Percentiles rank a stretch among this genome's conserved stretches.
These are phyloP conservation scores for Meiosimyza decipiens DNA, from an alignment of 2,888 invertebrate genomes.

Conservation along the genomic window DNA sequence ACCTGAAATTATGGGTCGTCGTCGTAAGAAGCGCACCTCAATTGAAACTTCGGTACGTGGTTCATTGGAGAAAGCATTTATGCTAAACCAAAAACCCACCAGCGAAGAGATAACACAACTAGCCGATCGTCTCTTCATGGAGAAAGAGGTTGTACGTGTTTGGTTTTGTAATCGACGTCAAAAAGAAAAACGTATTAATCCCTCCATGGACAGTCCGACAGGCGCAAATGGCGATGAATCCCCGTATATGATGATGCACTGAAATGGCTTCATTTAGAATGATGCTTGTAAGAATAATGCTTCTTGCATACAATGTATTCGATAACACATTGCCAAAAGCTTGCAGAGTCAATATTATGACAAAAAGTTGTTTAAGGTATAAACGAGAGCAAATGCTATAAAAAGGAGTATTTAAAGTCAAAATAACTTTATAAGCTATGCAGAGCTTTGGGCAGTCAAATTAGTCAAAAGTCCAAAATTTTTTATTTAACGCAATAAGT, in stretches of 20 bases:
- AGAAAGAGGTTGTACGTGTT: constrained; percentile 93
- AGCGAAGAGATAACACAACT: constrained; percentile 95
- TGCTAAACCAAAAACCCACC: constrained; percentile 95
- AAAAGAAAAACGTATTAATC: constrained; percentile 96
- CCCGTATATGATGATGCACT: constrained; percentile 59
- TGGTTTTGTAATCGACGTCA: constrained; percentile 98
- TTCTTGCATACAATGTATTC: too few relatives aligned
- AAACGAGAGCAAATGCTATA: constrained; percentile 10
- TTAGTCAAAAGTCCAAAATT: too few relatives aligned
- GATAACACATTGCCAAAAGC: too few relatives aligned
- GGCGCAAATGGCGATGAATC: constrained; percentile 69
- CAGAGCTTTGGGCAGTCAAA: neutral
- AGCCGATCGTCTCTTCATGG: constrained; percentile 94
- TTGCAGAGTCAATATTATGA: neutral
- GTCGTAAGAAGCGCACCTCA: constrained; percentile 96
- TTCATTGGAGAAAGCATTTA: constrained; percentile 94
- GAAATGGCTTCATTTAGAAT: neutral
- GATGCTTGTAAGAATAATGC: too few relatives aligned
- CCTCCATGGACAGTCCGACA: constrained; percentile 79
- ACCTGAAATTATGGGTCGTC: constrained; percentile 89
- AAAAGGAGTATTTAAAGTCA: too few relatives aligned
- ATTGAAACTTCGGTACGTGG: constrained; percentile 95
- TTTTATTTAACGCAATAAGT: neutral
- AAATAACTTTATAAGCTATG: neutral
- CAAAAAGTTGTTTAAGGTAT: constrained; percentile 19